Evolutionary conservation across 2,888 invertebrate genomes (phyloP), one percentile per base, ranked within the genome.

Genomic region (Drosophila anceps): DNA sequence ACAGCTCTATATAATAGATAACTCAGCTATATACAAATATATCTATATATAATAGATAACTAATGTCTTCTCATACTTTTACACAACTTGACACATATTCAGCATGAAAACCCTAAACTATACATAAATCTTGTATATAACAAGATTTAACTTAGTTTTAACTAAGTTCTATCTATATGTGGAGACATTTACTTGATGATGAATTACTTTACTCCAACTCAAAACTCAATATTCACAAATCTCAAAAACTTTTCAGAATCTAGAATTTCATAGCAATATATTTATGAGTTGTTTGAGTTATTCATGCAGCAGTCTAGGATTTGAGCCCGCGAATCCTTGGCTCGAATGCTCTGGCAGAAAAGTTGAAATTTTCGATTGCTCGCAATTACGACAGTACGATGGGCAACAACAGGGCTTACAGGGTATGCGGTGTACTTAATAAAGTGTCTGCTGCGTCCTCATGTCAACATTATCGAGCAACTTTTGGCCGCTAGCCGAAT

Each of bases 341-440:
- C n/a, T 24, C 27, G 9, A 7, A 8, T 8, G 4, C n/a, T 29
- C 27, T 1, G 27, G 27, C 27, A 4, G 13, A 24, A 48, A 48
- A 48, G 48, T 29, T 31, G 39, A 60, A n/a, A 5, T 31, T 43
- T 33, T 12, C 50, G 51, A 29, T 37, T 63, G 50, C 12, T 20
- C n/a, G 50, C 64, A 65, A 65, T 48, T 50, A 39, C 41, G 18
- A 10, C 35, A 8, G 31, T 24, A 12, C 24, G 18, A 41, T 27
- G 41, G 64, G 61, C 39, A 8, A 29, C 50, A 20, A 13, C 18
- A 12, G 37, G 63, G 63, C 64, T 53, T 37, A 53, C 37, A 53
- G 53, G 37, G 44, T 24, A 44, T 33, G 51, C 63, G 51, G 37
- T 46, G 37, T 53, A 44, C 64, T 66, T 62, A n/a, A 29, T 27